phyloP scores from a whole-genome alignment of 2,113 vertebrate genomes.

The Chrysochloris asiatica region DNA sequence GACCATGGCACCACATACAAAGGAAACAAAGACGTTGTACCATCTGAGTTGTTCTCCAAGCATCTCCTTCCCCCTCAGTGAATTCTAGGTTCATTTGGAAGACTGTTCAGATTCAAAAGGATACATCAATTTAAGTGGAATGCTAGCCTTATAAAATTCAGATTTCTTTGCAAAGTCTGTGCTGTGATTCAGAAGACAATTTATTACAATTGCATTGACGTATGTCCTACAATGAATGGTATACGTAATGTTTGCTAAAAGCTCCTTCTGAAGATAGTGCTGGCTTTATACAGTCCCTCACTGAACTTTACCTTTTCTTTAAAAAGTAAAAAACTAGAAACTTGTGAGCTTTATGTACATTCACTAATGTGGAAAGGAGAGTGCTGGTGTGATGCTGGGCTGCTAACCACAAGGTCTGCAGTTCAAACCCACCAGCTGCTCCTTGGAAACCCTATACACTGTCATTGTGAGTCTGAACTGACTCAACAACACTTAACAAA shows the following conservation, averaged over 20 bases:
- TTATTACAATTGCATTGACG: too few relatives aligned
- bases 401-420: too few relatives aligned
- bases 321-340: neutral
- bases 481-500: too few relatives aligned
- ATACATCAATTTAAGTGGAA: too few relatives aligned
- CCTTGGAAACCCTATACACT: too few relatives aligned
- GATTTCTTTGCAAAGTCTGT: neutral
- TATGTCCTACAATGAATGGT: accelerated
- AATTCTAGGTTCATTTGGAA: neutral
- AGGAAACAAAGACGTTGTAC: too few relatives aligned
- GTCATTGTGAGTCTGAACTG: too few relatives aligned
- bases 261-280: too few relatives aligned
- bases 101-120: neutral
- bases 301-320: neutral
- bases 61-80: neutral
- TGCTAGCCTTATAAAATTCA: neutral
- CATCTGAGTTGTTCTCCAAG: neutral
- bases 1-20: too few relatives aligned
- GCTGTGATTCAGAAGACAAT: neutral
- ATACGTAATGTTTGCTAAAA: neutral
- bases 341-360: neutral
- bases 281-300: neutral
- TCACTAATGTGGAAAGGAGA: neutral
- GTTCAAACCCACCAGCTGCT: too few relatives aligned
- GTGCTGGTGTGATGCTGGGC: neutral